Evolutionary conservation across 2,113 vertebrate genomes (phyloP).

Genomic region (Erythrolamprus reginae): DNA sequence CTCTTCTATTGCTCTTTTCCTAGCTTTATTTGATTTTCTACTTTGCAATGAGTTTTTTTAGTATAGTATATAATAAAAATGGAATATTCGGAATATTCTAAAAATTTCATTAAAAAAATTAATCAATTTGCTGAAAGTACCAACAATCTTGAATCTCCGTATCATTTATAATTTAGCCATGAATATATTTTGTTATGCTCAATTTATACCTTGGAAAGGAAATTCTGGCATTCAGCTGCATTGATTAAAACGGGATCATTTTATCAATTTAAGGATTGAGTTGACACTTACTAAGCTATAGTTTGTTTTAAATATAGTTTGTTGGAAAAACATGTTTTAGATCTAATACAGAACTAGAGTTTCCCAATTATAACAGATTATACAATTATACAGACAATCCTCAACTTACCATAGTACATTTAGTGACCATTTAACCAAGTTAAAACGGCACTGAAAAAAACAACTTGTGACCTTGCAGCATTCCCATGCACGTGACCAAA

Average conservation of each 20-base stretch:
- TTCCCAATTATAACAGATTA: no score
- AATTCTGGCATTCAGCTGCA: background rate
- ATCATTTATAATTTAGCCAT: background rate
- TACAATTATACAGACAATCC: no score
- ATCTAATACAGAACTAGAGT: no score
- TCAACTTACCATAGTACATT: no score
- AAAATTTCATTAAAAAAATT: background rate
- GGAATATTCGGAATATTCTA: background rate
- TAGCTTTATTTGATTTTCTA: background rate
- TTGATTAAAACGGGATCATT: background rate
- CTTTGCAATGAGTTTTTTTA: background rate
- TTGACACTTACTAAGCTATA: no score
- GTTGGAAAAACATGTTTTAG: no score
- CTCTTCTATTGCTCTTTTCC: background rate
- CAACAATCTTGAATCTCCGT: background rate
- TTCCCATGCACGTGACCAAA: no score
- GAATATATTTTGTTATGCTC: background rate
- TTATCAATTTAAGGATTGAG: background rate
- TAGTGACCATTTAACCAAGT: no score
- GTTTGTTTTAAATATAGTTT: no score
- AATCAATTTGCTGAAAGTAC: background rate
- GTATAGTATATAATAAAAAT: background rate
- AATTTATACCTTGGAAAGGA: background rate
- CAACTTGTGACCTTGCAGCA: no score
- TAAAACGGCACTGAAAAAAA: no score